phyloP scores from a whole-genome alignment of 2,113 vertebrate genomes.

The Marmota monax region DNA sequence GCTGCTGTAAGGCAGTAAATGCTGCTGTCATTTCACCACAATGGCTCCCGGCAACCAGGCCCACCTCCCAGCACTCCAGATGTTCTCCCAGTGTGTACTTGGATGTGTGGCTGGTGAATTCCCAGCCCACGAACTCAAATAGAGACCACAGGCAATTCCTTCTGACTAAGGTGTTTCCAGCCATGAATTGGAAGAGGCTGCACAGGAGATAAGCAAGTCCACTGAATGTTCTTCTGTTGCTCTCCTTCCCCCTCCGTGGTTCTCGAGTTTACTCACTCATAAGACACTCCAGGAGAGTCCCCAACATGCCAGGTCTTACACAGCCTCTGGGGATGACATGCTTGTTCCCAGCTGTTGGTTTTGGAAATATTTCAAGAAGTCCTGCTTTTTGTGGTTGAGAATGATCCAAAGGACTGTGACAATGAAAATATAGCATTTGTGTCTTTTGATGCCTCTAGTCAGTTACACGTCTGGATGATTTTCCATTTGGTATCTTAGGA shows the following conservation, averaged over 20 bases:
- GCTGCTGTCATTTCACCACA: neutral
- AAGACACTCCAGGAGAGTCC: neutral
- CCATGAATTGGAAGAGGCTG: neutral
- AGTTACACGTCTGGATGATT: neutral
- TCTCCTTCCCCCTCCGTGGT: neutral
- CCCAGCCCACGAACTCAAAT: neutral
- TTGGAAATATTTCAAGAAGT: conserved; percentile 23
- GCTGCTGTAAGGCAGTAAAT: neutral
- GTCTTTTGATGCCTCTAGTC: neutral
- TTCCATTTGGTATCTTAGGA: neutral
- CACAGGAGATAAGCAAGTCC: neutral
- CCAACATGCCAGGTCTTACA: neutral
- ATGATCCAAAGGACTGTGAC: neutral
- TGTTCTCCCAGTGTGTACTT: neutral
- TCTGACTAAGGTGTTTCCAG: conserved; percentile 31
- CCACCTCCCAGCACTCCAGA: neutral
- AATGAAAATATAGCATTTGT: neutral
- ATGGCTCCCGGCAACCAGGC: neutral
- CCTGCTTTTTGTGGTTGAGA: conserved; percentile 4
- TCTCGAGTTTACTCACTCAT: neutral
- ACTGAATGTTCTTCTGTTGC: neutral
- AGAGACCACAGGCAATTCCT: conserved; percentile 10
- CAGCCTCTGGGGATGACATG: neutral
- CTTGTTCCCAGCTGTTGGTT: neutral
- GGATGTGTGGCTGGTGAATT: neutral